Evolutionary conservation across 2,113 vertebrate species (phyloP).

Genomic region (Tylochromis polylepis): DNA sequence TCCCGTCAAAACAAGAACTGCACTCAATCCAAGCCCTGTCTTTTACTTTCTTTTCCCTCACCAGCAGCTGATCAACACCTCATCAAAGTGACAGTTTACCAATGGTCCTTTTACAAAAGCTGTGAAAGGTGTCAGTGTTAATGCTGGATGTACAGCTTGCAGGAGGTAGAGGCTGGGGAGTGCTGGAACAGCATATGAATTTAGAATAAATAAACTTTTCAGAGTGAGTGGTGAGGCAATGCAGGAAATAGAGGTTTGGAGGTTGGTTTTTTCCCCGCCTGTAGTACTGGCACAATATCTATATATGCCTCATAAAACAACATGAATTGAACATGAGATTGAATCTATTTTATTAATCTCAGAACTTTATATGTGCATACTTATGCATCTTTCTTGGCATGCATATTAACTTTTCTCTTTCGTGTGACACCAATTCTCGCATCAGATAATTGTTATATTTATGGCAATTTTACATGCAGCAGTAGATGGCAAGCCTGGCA

Average conservation of each 20-base stretch:
- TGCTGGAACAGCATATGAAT: background rate
- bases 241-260: background rate
- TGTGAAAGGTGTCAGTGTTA: conserved; percentile 1
- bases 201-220: background rate
- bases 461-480: background rate
- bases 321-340: background rate
- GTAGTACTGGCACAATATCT: background rate
- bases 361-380: background rate
- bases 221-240: background rate
- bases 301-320: background rate
- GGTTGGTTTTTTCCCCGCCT: background rate
- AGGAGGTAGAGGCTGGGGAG: background rate
- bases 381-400: background rate
- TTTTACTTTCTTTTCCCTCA: background rate
- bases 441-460: background rate
- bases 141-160: background rate
- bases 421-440: background rate
- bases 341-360: background rate
- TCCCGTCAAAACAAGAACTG: background rate
- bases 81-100: background rate
- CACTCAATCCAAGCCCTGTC: background rate
- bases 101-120: background rate
- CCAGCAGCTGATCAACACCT: background rate
- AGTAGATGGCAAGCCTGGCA: background rate
- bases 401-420: background rate